A percentile compares a stretch with the other conserved stretches of the same genome.
Conservation (phyloP, 2,797 vertebrate species). For the Micrastur ruficollis region DNA sequence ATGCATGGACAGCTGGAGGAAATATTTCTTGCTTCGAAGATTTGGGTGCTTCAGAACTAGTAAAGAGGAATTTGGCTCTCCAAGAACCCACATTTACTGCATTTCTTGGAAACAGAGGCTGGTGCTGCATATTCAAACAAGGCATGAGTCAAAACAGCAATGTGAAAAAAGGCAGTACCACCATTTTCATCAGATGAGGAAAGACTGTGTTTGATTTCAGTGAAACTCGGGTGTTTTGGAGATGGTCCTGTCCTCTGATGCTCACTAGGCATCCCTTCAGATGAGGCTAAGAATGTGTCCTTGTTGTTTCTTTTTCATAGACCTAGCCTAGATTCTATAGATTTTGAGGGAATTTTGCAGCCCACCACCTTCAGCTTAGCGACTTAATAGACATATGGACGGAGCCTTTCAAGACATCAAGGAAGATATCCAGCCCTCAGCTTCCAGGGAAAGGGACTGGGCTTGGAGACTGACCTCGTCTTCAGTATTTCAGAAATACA, state of each 20-base stretch:
- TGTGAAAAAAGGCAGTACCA: not conserved
- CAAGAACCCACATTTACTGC: not conserved
- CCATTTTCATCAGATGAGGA: not conserved
- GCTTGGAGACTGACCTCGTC: not conserved
- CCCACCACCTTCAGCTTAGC: not conserved
- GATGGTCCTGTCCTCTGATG: not conserved
- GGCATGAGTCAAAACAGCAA: not conserved
- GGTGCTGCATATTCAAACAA: not conserved
- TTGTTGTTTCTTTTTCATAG: not conserved
- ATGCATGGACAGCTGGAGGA: conserved; percentile 45
- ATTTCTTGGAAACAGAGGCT: not conserved
- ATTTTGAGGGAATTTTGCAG: not conserved
- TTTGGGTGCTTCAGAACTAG: not conserved
- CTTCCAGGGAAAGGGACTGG: not conserved
- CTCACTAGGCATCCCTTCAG: not conserved
- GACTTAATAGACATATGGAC: not conserved
- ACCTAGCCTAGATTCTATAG: not conserved
- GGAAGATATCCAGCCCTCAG: not conserved
- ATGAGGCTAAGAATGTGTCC: not conserved
- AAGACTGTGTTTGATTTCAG: not conserved
- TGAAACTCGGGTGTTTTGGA: not conserved
- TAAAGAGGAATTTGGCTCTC: not conserved
- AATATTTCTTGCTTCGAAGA: conserved; percentile 25
- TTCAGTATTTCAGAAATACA: not conserved
- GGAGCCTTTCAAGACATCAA: not conserved